Conservation (phyloP, 2,888 invertebrate species). For the Chloroclystis v-ata region DNA sequence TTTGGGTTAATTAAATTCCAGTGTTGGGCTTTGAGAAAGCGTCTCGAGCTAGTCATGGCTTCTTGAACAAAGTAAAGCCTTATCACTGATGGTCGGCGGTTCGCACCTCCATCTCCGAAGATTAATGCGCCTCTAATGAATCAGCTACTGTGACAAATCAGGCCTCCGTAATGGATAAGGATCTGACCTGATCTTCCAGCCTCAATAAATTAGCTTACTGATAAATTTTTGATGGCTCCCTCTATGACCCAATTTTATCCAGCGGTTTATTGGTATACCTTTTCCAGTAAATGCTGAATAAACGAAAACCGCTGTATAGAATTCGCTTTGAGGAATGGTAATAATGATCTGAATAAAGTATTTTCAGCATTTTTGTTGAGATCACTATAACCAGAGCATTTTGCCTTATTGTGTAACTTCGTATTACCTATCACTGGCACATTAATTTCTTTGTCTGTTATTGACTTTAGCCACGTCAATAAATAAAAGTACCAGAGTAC, state of each 20-base stretch:
- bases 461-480: not conserved
- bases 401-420: no score
- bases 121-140: conserved; percentile 69
- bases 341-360: conserved; percentile 35
- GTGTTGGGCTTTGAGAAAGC: conserved; percentile 54
- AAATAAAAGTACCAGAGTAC: not conserved
- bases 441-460: no score
- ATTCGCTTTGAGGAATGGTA: conserved; percentile 33
- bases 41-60: conserved; percentile 57
- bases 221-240: conserved; percentile 45
- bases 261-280: conserved; percentile 11
- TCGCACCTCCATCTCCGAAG: conserved; percentile 48
- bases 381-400: not conserved
- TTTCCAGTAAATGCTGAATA: conserved; percentile 27
- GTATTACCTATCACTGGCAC: no score
- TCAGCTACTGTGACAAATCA: conserved; percentile 72
- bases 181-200: conserved; percentile 57
- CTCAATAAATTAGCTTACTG: conserved; percentile 55
- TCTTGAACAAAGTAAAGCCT: conserved; percentile 64
- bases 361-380: conserved; percentile 11
- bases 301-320: conserved; percentile 26
- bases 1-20: conserved; percentile 71
- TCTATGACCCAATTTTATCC: conserved; percentile 14
- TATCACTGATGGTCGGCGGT: conserved; percentile 51
- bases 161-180: conserved; percentile 63